Evolutionary conservation across 2,797 vertebrate genomes (phyloP).

Genomic region (Sebastes variabilis): DNA sequence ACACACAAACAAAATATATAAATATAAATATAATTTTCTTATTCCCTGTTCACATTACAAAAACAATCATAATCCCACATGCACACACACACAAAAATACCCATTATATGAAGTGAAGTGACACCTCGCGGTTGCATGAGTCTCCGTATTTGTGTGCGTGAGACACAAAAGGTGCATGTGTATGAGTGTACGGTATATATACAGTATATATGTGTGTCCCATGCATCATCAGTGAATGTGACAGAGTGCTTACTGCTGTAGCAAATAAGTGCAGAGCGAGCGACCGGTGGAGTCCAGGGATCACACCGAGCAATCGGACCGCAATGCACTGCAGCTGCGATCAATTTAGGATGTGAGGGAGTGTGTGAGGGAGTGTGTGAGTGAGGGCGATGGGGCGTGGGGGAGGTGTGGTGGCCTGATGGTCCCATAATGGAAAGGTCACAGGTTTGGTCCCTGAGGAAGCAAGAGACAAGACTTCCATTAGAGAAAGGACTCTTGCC

Average conservation of each 20-base stretch:
- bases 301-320: slow-evolving; percentile 43
- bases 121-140: neutral
- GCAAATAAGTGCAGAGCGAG: slow-evolving; percentile 35
- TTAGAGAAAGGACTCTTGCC: slow-evolving; percentile 38
- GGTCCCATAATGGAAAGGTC: slow-evolving; percentile 50
- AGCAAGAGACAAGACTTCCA: slow-evolving; percentile 49
- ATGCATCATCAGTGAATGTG: slow-evolving; percentile 28
- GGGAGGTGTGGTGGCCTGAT: neutral
- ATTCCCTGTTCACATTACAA: neutral
- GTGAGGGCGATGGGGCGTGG: neutral
- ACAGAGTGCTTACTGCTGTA: slow-evolving; percentile 73
- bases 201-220: neutral
- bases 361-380: neutral
- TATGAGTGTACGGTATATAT: neutral
- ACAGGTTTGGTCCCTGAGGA: slow-evolving; percentile 53
- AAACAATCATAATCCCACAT: neutral
- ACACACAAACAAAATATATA: neutral
- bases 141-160: neutral
- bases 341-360: slow-evolving; percentile 34
- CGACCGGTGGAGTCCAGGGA: slow-evolving; percentile 33
- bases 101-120: neutral
- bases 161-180: neutral
- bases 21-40: too few relatives aligned
- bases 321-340: slow-evolving; percentile 44
- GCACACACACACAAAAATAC: neutral